Conservation (phyloP, 2,888 invertebrate species). For the Calameuta pallipes region DNA sequence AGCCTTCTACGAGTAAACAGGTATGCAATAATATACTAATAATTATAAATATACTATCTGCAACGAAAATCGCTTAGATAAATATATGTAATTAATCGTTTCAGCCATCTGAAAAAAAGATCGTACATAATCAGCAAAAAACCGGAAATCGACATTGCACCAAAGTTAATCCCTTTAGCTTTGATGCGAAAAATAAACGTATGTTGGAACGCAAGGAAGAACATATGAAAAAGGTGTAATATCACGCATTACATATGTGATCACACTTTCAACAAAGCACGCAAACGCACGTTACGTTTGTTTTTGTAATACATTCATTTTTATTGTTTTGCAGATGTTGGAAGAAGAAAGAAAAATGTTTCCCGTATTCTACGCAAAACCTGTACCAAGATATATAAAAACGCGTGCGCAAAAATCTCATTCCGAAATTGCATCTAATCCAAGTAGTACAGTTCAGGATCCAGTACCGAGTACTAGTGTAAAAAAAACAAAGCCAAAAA, state of each 20-base stretch:
- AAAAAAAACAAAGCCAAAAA: conserved; percentile 23
- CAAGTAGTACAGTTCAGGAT: not conserved
- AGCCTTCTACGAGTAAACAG: not conserved
- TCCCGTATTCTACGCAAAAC: conserved; percentile 12
- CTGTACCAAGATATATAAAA: conserved; percentile 6
- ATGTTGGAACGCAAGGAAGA: conserved; percentile 28
- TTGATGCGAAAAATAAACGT: conserved; percentile 32
- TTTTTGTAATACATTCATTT: not conserved
- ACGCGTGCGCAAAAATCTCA: conserved; percentile 15
- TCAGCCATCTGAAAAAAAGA: not conserved
- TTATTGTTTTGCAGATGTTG: conserved; percentile 1
- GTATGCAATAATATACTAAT: not conserved
- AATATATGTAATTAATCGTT: not conserved
- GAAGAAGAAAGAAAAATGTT: conserved; percentile 14
- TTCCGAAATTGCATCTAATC: conserved; percentile 13
- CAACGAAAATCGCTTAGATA: not conserved
- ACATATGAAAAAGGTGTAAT: conserved; percentile 18
- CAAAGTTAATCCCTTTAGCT: conserved; percentile 32
- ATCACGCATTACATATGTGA: not conserved
- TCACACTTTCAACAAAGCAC: not conserved
- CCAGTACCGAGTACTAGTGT: not conserved
- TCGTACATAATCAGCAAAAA: not conserved
- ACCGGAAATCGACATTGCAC: conserved; percentile 10
- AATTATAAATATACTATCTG: not conserved
- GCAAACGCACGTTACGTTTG: not conserved